phyloP scores from a whole-genome alignment of 2,113 vertebrate genomes.

The Euleptes europaea region DNA sequence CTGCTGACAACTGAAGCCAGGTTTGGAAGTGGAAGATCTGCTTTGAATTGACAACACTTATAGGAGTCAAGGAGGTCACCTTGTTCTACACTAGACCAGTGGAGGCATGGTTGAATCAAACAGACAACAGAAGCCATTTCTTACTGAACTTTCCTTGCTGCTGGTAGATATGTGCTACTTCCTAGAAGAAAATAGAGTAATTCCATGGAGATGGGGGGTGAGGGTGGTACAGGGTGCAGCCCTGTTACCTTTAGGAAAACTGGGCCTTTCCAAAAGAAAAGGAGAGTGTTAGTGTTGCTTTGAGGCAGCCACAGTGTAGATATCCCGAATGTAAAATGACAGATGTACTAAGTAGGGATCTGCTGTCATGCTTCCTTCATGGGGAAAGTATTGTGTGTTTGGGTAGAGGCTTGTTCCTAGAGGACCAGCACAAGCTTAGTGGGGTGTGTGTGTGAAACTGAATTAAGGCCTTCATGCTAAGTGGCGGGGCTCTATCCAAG shows the following conservation, averaged over 20 bases:
- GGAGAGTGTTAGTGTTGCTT: conserved; percentile 14
- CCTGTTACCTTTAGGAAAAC: background rate
- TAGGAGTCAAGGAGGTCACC: conserved; percentile 24
- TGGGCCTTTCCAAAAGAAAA: conserved; percentile 26
- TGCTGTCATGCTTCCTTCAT: background rate
- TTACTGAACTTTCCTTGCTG: conserved; percentile 12
- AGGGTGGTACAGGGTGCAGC: background rate
- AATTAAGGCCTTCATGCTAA: conserved; percentile 9
- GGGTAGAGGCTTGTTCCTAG: conserved; percentile 9
- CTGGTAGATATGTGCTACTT: conserved; percentile 32
- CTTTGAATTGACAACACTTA: conserved; percentile 20
- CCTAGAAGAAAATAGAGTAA: background rate
- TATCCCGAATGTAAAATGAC: background rate
- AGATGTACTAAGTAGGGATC: background rate
- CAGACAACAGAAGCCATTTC: conserved; percentile 38
- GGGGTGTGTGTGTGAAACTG: conserved; percentile 8
- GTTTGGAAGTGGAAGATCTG: conserved; percentile 28
- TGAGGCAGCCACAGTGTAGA: background rate
- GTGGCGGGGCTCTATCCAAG: conserved; percentile 30
- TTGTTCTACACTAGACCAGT: conserved; percentile 47
- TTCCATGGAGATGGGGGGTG: conserved; percentile 25
- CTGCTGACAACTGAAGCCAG: conserved; percentile 44
- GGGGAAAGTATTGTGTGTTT: background rate
- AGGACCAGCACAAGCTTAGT: conserved; percentile 9
- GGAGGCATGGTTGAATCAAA: conserved; percentile 54